These are phyloP conservation scores for Anastrepha ludens DNA, from an alignment of 1,140 invertebrate genomes.

Conservation along the genomic window DNA sequence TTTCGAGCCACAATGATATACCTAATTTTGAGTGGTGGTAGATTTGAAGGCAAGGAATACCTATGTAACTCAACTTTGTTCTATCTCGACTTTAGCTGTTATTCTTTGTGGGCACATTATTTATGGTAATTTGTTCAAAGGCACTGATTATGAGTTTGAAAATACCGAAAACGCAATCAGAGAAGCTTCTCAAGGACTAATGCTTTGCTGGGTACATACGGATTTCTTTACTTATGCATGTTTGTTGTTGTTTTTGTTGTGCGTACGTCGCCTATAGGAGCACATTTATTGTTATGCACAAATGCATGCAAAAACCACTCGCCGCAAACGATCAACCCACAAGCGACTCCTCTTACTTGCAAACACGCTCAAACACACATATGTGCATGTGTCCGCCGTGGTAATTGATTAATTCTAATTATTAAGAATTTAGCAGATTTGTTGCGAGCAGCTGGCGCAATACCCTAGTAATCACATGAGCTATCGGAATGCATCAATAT, in stretches of 20 bases:
- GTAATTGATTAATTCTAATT: constrained; percentile 46
- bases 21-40: no score
- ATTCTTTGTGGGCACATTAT: no score
- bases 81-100: no score
- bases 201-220: background rate
- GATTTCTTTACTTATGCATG: background rate
- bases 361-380: background rate
- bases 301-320: background rate
- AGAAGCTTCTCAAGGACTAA: background rate
- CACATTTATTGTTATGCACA: background rate
- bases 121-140: no score
- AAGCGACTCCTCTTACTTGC: background rate
- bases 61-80: no score
- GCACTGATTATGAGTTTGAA: no score
- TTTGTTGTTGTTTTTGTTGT: background rate
- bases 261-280: background rate
- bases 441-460: constrained; percentile 28
- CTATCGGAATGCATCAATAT: background rate
- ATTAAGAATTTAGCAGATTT: constrained; percentile 44
- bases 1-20: no score
- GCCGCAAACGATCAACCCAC: background rate
- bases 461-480: constrained; percentile 16
- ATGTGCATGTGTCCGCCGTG: background rate
- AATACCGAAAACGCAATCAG: no score
- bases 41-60: no score